Evolutionary conservation across 92 coral and sea anemone genomes (phyloP).

Genomic region (Actinernus sp.): DNA sequence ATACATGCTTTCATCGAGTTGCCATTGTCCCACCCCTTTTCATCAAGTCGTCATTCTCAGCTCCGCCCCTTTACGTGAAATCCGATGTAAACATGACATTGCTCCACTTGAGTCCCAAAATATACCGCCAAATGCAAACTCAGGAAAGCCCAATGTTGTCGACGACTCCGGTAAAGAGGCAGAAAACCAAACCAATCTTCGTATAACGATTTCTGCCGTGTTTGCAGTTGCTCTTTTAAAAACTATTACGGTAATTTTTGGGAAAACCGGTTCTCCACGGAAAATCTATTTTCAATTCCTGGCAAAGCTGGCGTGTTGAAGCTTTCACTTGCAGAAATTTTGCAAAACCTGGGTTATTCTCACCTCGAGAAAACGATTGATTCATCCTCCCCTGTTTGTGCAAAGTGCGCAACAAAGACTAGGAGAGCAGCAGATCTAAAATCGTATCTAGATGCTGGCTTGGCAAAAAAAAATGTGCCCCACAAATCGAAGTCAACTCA

Average conservation of each 20-base stretch:
- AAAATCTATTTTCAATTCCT: slow-evolving; percentile 19
- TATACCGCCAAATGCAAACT: no score
- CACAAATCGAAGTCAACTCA: no score
- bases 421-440: slow-evolving; percentile 1
- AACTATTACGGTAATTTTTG: slow-evolving; percentile 21
- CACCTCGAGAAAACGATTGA: background rate
- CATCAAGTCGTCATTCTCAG: background rate
- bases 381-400: slow-evolving; percentile 23
- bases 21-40: slow-evolving; percentile 2
- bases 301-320: slow-evolving; percentile 5
- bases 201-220: slow-evolving; percentile 8
- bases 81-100: no score
- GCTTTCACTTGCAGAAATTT: slow-evolving; percentile 6
- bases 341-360: slow-evolving; percentile 1
- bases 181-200: slow-evolving; percentile 6
- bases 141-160: no score
- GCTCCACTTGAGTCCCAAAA: no score
- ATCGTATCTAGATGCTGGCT: background rate
- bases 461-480: no score
- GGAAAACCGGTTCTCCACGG: slow-evolving; percentile 23
- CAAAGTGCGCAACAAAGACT: slow-evolving; percentile 14
- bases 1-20: background rate
- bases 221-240: slow-evolving; percentile 13
- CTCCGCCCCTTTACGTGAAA: background rate
- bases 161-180: no score